Conservation (phyloP, 2,113 vertebrate species). For the Callipepla californica region DNA sequence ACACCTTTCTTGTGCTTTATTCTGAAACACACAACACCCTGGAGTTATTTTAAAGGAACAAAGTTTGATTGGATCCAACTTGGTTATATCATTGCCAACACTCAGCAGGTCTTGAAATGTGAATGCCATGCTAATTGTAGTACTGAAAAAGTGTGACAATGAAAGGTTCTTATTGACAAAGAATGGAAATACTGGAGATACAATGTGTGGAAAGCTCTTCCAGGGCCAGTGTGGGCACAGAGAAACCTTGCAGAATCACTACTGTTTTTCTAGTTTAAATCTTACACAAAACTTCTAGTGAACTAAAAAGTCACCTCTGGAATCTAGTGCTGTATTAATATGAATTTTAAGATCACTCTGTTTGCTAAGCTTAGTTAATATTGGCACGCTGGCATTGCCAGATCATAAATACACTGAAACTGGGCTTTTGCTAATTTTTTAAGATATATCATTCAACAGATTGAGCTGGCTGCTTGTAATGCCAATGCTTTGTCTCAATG, state of each 20-base stretch:
- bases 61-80: not conserved
- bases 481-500: not conserved
- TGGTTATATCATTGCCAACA: not conserved
- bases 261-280: constrained; percentile 20
- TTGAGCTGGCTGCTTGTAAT: not conserved
- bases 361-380: constrained; percentile 10
- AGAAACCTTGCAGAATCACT: not conserved
- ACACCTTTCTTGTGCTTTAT: not conserved
- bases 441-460: not conserved
- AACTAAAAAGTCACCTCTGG: not conserved
- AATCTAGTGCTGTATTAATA: not conserved
- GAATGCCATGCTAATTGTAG: not conserved
- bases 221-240: not conserved
- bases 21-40: not conserved
- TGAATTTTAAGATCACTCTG: not conserved
- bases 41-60: not conserved
- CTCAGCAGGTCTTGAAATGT: not conserved
- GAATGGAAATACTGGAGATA: not conserved
- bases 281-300: constrained; percentile 31
- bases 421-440: not conserved
- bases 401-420: not conserved
- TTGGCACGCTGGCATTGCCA: not conserved
- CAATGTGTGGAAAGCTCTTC: not conserved
- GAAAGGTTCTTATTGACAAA: too few species aligned
- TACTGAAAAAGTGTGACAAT: not conserved